Conservation (phyloP, 1,140 invertebrate species). For the Linepithema humile region DNA sequence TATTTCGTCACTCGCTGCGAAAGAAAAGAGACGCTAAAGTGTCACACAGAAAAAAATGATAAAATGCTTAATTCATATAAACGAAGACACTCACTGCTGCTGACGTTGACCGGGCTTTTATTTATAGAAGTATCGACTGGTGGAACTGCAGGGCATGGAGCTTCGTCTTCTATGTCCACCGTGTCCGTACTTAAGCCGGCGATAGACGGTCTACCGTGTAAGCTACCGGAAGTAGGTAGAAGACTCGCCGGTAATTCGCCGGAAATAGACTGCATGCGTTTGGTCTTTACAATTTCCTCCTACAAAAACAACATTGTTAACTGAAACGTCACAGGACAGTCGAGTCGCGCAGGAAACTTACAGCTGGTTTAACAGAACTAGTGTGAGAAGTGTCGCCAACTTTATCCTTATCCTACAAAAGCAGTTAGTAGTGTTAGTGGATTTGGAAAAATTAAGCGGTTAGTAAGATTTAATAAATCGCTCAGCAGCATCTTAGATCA, state of each 20-base stretch:
- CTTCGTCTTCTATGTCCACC: slow-evolving; percentile 77
- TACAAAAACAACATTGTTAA: slow-evolving; percentile 56
- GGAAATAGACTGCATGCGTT: slow-evolving; percentile 79
- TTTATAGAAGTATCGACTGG: slow-evolving; percentile 75
- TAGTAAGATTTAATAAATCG: background rate
- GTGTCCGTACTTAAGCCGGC: slow-evolving; percentile 77
- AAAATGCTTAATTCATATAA: slow-evolving; percentile 24
- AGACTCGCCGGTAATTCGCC: slow-evolving; percentile 74
- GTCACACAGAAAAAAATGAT: background rate
- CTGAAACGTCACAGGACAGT: background rate
- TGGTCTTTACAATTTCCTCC: slow-evolving; percentile 78
- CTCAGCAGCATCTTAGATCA: slow-evolving; percentile 32
- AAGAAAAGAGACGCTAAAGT: slow-evolving; percentile 24
- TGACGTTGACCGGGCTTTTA: slow-evolving; percentile 79
- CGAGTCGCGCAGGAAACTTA: slow-evolving; percentile 73
- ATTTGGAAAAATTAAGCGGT: slow-evolving; percentile 15
- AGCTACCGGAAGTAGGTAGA: slow-evolving; percentile 69
- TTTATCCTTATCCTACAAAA: slow-evolving; percentile 80
- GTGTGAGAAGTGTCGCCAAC: slow-evolving; percentile 77
- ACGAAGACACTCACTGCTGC: slow-evolving; percentile 74
- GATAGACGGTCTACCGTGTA: slow-evolving; percentile 79
- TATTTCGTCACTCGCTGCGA: slow-evolving; percentile 85
- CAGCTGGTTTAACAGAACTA: slow-evolving; percentile 79
- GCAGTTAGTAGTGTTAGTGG: slow-evolving; percentile 50
- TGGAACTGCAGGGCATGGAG: slow-evolving; percentile 63